Evolutionary conservation across 2,797 vertebrate genomes (phyloP).

Genomic region (Chanos chanos): DNA sequence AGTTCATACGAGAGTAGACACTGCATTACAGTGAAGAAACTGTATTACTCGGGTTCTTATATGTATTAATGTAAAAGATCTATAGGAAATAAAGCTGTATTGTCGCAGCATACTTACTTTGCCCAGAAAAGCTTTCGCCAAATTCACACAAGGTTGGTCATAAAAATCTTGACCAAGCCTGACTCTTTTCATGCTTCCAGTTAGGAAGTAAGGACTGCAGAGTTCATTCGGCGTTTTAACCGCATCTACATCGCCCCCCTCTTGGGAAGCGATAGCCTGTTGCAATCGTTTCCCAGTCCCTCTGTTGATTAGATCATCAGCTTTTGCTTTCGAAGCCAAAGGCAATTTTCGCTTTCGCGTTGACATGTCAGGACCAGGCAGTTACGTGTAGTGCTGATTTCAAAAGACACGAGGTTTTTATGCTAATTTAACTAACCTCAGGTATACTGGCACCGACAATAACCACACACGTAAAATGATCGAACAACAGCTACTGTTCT

Average conservation of each 20-base stretch:
- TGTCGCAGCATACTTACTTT: constrained; percentile 70
- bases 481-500: too few species aligned
- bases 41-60: too few species aligned
- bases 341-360: constrained; percentile 59
- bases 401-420: too few species aligned
- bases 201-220: constrained; percentile 72
- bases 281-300: background rate
- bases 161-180: constrained; percentile 78
- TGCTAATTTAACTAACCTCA: background rate
- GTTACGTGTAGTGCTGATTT: too few species aligned
- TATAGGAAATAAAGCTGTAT: too few species aligned
- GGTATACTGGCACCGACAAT: too few species aligned
- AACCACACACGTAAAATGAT: too few species aligned
- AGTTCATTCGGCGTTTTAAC: background rate
- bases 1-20: too few species aligned
- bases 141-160: constrained; percentile 73
- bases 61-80: background rate
- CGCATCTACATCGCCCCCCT: background rate
- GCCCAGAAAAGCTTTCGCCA: constrained; percentile 86
- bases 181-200: constrained; percentile 22
- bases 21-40: too few species aligned
- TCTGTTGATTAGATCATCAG: accelerated
- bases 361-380: constrained; percentile 44
- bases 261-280: background rate
- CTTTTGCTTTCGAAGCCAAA: background rate